A percentile compares a stretch with the other conserved stretches of the same genome.
These are phyloP conservation scores for Caenorhabditis wallacei DNA, from an alignment of 2,888 invertebrate species.

Conservation along the genomic window DNA sequence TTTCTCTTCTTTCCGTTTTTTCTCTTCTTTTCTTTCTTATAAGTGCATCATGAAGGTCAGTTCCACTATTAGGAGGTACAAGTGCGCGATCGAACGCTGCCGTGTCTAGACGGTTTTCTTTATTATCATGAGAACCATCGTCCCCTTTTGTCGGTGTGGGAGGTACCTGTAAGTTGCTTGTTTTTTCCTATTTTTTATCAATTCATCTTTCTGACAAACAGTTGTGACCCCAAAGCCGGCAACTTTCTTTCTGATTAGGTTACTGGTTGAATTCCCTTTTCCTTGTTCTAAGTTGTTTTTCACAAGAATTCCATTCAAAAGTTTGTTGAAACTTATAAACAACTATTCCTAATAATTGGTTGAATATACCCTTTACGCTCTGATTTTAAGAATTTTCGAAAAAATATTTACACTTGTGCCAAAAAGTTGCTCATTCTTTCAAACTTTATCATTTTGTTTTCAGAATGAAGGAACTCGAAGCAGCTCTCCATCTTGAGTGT, in stretches of 20 bases:
- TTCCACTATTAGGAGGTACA: not conserved
- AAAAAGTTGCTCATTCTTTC: too few relatives aligned
- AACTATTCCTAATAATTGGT: too few relatives aligned
- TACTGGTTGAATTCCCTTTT: too few relatives aligned
- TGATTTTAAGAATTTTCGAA: too few relatives aligned
- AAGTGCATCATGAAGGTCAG: constrained; percentile 16
- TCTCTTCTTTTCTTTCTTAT: constrained; percentile 12
- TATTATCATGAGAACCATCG: constrained; percentile 2
- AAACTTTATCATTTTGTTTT: too few relatives aligned
- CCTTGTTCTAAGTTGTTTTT: too few relatives aligned
- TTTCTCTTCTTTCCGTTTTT: not conserved
- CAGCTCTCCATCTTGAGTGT: too few relatives aligned
- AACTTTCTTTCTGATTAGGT: not conserved
- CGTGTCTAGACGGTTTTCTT: constrained; percentile 16
- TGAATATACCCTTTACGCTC: too few relatives aligned
- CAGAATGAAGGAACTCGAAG: too few relatives aligned
- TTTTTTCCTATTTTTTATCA: not conserved
- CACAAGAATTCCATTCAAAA: too few relatives aligned
- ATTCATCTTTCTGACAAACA: not conserved
- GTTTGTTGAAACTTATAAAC: too few relatives aligned
- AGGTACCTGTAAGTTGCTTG: not conserved
- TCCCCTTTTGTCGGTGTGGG: not conserved
- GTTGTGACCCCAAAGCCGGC: not conserved
- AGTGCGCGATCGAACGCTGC: not conserved
- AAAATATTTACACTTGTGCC: too few relatives aligned